Base-by-base conservation (phyloP, 1,140 invertebrate species). In the Lepidotrigona ventralis region DNA sequence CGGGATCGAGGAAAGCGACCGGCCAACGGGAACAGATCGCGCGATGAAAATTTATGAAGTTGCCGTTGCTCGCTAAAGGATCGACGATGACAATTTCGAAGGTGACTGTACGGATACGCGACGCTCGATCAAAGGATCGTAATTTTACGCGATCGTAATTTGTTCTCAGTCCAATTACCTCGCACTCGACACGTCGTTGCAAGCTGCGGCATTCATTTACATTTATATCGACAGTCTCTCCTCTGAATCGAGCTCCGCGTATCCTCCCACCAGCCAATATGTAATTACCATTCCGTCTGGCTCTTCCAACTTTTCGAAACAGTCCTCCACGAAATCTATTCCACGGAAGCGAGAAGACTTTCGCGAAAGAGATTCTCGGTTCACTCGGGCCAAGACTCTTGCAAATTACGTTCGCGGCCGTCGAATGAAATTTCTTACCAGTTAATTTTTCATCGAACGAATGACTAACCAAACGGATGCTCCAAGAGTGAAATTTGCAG, bases 171-270 rank as follows among this genome's bases (percentile, higher is more conserved):
- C 79, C 79, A 60, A 81, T 74, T 81, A 81, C 26, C 26, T 33
- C 33, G 14, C n/a, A 6, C 21, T 19, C 46, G 21, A 3, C 33
- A 6, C 26, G 1, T n/a, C 33, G 33, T 4, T 73, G 33, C 15
- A 80, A 53, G 72, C 63, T 26, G 29, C 21, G 60, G 39, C 14
- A 12, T 81, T 66, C 79, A 81, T 81, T 75, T 75, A 56, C 79
- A 81, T 81, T 81, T 75, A 75, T 75, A 81, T 81, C 71, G 46
- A 11, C 46, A 21, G 64, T 21, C 21, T n/a, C 12, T 23, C n/a
- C 26, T 46, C 39, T 46, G 19, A 63, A 17, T 14, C 60, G 60
- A 60, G 23, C n/a, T n/a, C 58, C 58, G 12, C 23, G 58, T n/a
- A 60, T 60, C 23, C 58, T 60, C 23, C 58, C 58, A 60, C 58